phyloP scores from a whole-genome alignment of 2,113 vertebrate species.

The Montifringilla adamsi region DNA sequence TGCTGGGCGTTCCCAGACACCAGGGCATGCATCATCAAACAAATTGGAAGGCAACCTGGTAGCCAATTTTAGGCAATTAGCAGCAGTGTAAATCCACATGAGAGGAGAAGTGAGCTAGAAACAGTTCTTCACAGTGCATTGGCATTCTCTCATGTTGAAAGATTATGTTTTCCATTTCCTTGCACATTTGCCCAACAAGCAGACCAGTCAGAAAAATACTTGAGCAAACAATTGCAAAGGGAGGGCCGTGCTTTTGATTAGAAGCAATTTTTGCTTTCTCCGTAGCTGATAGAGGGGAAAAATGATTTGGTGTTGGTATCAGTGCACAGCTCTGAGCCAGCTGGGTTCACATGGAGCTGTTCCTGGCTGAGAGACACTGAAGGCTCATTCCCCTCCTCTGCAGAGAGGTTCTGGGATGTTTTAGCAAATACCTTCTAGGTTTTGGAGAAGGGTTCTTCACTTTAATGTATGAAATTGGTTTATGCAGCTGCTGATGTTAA shows the following conservation, averaged over 20 bases:
- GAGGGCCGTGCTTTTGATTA: not conserved
- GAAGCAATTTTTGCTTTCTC: not conserved
- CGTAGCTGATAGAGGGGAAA: not conserved
- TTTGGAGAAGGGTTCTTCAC: not conserved
- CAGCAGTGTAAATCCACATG: not conserved
- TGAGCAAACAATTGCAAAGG: slow-evolving; percentile 7
- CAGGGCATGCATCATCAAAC: not conserved
- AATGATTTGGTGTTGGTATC: not conserved
- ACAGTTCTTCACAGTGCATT: slow-evolving; percentile 17
- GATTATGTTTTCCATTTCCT: slow-evolving; percentile 51
- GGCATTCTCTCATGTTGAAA: slow-evolving; percentile 52
- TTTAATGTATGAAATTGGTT: not conserved
- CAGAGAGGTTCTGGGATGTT: not conserved
- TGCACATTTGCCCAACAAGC: slow-evolving; percentile 13
- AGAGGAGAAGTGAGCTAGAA: slow-evolving; percentile 34
- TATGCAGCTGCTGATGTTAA: not conserved
- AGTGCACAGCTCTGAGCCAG: not conserved
- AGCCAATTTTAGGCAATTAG: slow-evolving; percentile 20
- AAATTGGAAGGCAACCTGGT: not conserved
- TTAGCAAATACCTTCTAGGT: not conserved
- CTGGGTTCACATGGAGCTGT: not conserved
- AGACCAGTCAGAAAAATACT: slow-evolving; percentile 26
- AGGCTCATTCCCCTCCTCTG: not conserved
- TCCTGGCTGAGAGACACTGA: not conserved
- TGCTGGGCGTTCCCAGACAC: not conserved